phyloP scores from a whole-genome alignment of 2,888 invertebrate species.

The Myopa tessellatipennis region DNA sequence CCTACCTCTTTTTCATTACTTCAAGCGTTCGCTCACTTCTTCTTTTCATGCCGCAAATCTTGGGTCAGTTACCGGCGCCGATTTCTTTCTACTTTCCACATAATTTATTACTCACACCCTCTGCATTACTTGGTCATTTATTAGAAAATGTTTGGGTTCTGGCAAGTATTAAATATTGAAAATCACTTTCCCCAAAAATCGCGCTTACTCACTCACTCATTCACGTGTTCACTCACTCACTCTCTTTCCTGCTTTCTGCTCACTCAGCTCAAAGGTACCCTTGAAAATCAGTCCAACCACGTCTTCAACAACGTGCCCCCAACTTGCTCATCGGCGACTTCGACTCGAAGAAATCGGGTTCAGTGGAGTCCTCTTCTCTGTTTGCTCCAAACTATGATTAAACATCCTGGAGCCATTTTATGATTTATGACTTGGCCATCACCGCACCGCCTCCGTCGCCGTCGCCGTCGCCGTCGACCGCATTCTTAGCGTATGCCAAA shows the following conservation, averaged over 20 bases:
- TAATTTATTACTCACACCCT: conserved; percentile 19
- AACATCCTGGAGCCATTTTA: conserved; percentile 53
- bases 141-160: background rate
- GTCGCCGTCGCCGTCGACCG: background rate
- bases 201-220: background rate
- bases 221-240: background rate
- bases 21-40: no score
- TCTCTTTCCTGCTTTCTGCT: background rate
- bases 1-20: no score
- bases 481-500: conserved; percentile 2
- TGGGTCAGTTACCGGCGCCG: background rate
- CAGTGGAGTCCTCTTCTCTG: conserved; percentile 14
- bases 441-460: background rate
- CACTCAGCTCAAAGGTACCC: background rate
- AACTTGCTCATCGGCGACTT: conserved; percentile 8
- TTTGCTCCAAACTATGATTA: conserved; percentile 49
- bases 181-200: conserved; percentile 24
- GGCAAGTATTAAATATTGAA: conserved; percentile 30
- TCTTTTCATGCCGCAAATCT: no score
- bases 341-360: conserved; percentile 22
- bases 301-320: background rate
- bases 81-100: conserved; percentile 9
- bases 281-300: background rate
- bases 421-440: conserved; percentile 50
- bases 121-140: background rate